phyloP scores from a whole-genome alignment of 1,140 invertebrate genomes.

The Periplaneta americana region DNA sequence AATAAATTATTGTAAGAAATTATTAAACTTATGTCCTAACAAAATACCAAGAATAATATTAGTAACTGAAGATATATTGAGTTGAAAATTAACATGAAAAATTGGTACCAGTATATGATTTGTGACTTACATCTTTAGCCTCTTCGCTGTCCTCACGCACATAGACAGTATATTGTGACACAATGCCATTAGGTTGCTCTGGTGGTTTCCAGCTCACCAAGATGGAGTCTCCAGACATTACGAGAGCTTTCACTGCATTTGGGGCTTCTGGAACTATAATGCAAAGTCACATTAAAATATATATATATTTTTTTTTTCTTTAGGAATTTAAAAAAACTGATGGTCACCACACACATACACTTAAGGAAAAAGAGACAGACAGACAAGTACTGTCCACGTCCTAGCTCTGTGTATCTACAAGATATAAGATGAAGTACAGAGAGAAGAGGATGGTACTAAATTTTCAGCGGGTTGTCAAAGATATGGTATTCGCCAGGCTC shows the following conservation, averaged over 20 bases:
- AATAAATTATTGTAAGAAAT: no score
- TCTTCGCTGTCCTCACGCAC: slow-evolving; percentile 68
- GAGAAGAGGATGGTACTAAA: no score
- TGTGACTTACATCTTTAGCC: slow-evolving; percentile 31
- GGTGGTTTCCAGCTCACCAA: slow-evolving; percentile 92
- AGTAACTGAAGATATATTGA: no score
- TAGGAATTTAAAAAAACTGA: neutral
- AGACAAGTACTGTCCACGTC: no score
- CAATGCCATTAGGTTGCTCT: slow-evolving; percentile 84
- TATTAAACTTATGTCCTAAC: no score
- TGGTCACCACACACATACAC: neutral
- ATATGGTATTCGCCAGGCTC: no score
- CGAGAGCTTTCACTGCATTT: slow-evolving; percentile 84
- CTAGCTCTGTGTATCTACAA: no score
- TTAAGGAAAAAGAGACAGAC: no score
- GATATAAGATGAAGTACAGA: no score
- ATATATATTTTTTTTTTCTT: slow-evolving; percentile 1
- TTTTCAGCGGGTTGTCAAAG: no score
- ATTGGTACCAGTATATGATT: no score
- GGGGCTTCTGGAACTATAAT: slow-evolving; percentile 83
- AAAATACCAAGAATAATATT: no score
- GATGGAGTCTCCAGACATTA: slow-evolving; percentile 86
- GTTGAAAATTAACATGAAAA: neutral
- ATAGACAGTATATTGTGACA: slow-evolving; percentile 92
- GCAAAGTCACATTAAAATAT: neutral